Base-by-base conservation (phyloP, 2,797 vertebrate species). In the Gastrophryne carolinensis region DNA sequence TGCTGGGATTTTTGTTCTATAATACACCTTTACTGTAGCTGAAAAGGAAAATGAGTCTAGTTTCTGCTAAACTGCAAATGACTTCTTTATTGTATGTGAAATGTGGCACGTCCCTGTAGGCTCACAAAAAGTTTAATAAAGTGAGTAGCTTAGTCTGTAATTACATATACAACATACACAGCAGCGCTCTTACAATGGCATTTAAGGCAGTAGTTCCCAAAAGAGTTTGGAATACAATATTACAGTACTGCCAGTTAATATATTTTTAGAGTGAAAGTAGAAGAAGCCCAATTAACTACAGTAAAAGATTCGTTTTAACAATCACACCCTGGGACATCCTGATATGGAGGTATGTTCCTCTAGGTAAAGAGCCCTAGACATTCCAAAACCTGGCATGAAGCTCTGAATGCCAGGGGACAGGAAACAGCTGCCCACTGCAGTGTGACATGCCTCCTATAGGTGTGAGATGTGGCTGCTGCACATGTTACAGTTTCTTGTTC, bases 71-170 rank as follows among this genome's bases (percentile, higher is more conserved):
- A 72, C 67, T 29, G 50, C 60, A 78, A 78, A 78, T 71, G 27
- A 78, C 47, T 49, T 71, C 49, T 83, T 11, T 71, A 70, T 68
- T 69, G 67, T 39, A 73, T 73, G 60, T 81, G 81, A 84, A 80
- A 80, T 37, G 30, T 49, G 65, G 82, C 87, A 91, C 90, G 90
- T 91, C 91, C 90, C 90, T 78, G 52, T 71, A 69, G 90, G 62
- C 87, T 79, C 82, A 86, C 88, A 90, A 90, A 90, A 81, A 78
- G n/a, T 87, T 89, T 92, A 92, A 92, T 89, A 88, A 92, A 90
- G 85, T 82, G 84, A 78, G 86, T 72, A 90, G 86, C 83, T 81
- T 88, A 89, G 89, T 87, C 87, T 91, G 91, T 91, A 88, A 91
- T 91, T 92, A 91, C 89, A 90, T 34, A 57, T 64, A 64, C 37